A percentile compares a stretch with the other conserved stretches of the same genome.
Evolutionary conservation across 2,888 invertebrate genomes (phyloP).

Genomic region (Bursaphelenchus okinawaensis): DNA sequence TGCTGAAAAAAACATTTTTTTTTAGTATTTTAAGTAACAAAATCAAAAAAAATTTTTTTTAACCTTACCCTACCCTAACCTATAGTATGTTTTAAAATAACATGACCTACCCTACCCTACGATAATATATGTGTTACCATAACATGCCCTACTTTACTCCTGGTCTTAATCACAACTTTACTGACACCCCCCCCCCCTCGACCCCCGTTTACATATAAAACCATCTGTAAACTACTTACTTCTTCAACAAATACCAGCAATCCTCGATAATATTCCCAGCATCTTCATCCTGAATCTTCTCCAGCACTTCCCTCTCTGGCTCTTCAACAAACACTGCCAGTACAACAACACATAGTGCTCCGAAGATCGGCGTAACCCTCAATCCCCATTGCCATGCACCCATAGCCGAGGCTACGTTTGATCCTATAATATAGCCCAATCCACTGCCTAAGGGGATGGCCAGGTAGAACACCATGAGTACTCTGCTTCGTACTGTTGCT

Average conservation of each 20-base stretch:
- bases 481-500: slow-evolving; percentile 77
- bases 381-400: slow-evolving; percentile 84
- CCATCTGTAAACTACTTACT: slow-evolving; percentile 17
- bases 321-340: slow-evolving; percentile 43
- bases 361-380: slow-evolving; percentile 78
- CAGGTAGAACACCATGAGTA: slow-evolving; percentile 95
- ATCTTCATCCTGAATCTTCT: slow-evolving; percentile 37
- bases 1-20: slow-evolving; percentile 60
- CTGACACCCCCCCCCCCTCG: no score
- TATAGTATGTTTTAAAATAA: no score
- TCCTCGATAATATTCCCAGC: slow-evolving; percentile 37
- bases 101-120: no score
- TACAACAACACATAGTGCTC: slow-evolving; percentile 38
- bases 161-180: no score
- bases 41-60: no score
- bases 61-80: no score
- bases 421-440: slow-evolving; percentile 87
- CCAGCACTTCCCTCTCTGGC: slow-evolving; percentile 46
- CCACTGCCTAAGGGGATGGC: slow-evolving; percentile 87
- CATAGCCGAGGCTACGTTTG: slow-evolving; percentile 60
- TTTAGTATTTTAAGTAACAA: background rate
- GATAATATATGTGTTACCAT: no score
- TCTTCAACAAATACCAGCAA: slow-evolving; percentile 28
- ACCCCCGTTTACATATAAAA: no score
- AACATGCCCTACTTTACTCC: no score